Evolutionary conservation across 2,113 vertebrate species (phyloP).

Genomic region (Chloropsis hardwickii): DNA sequence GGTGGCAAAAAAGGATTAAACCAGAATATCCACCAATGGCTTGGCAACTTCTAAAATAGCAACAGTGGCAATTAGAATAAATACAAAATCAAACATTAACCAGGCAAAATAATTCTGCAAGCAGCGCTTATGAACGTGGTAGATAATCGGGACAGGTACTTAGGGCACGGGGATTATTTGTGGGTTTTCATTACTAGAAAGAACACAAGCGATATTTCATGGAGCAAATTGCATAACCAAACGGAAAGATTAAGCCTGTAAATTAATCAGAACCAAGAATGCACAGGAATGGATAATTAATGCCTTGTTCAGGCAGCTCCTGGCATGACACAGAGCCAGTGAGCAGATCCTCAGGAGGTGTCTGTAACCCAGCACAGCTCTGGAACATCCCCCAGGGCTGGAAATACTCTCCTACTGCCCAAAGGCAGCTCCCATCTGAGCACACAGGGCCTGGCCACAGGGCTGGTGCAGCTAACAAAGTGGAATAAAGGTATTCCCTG

Average conservation of each 20-base stretch:
- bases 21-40: conserved; percentile 8
- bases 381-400: not conserved
- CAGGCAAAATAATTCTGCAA: not conserved
- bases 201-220: not conserved
- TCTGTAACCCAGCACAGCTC: not conserved
- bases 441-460: not conserved
- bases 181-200: conserved; percentile 1
- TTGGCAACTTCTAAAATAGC: not conserved
- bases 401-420: not conserved
- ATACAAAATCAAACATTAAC: not conserved
- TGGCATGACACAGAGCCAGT: not conserved
- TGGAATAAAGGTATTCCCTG: not conserved
- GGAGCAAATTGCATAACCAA: not conserved
- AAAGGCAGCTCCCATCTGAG: not conserved
- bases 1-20: conserved; percentile 32
- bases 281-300: conserved; percentile 8
- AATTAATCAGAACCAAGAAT: not conserved
- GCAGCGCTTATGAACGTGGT: not conserved
- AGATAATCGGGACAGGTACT: conserved; percentile 11
- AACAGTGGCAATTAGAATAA: conserved; percentile 26
- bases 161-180: not conserved
- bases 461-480: too few species aligned
- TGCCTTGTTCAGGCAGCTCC: not conserved
- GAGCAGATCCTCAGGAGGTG: not conserved
- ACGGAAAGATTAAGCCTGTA: not conserved